These are phyloP conservation scores for Piliocolobus tephrosceles DNA, from an alignment of 2,113 vertebrate species.

Conservation along the genomic window DNA sequence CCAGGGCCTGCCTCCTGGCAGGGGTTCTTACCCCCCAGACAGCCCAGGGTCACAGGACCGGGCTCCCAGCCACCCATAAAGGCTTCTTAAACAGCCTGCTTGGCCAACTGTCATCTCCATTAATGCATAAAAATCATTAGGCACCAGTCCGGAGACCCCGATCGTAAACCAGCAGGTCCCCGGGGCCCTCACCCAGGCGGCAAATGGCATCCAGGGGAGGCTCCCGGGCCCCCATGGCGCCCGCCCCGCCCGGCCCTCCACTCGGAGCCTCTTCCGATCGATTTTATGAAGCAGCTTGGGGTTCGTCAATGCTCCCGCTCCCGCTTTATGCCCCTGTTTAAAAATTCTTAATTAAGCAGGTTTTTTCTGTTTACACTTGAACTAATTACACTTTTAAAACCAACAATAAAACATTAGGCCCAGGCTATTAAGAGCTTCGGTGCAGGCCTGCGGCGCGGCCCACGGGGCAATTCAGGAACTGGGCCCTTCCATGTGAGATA, in stretches of 20 bases:
- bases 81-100: conserved; percentile 75
- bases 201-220: conserved; percentile 62
- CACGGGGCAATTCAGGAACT: conserved; percentile 86
- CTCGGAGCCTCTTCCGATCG: conserved; percentile 81
- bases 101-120: conserved; percentile 75
- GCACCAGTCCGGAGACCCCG: conserved; percentile 79
- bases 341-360: conserved; percentile 94
- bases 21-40: background rate
- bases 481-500: conserved; percentile 84
- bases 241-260: conserved; percentile 54
- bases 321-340: conserved; percentile 88
- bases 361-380: conserved; percentile 93
- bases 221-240: background rate
- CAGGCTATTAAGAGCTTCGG: conserved; percentile 85
- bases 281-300: conserved; percentile 88
- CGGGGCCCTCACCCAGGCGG: conserved; percentile 72
- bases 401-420: conserved; percentile 91
- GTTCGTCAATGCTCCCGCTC: conserved; percentile 87
- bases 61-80: conserved; percentile 73
- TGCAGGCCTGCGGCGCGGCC: conserved; percentile 68
- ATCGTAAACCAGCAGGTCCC: conserved; percentile 78
- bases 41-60: background rate
- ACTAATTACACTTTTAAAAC: conserved; percentile 93
- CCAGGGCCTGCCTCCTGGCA: background rate
- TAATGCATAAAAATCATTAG: conserved; percentile 86